Base-by-base conservation (phyloP, 2,113 vertebrate genomes). In the Geococcyx californianus region DNA sequence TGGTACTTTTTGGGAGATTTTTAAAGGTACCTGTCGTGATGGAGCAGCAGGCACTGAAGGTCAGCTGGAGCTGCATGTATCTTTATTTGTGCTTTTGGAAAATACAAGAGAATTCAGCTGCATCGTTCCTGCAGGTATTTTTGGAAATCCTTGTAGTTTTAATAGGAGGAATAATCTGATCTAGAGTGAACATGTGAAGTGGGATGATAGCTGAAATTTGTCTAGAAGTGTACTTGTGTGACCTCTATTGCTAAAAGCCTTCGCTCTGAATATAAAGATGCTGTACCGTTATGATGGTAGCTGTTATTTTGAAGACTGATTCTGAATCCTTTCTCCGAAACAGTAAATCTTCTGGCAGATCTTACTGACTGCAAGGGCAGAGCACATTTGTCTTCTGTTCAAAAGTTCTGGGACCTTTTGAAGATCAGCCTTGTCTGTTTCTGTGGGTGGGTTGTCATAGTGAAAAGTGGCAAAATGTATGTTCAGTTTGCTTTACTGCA, bases 11-110 rank as follows among this genome's bases (percentile, higher is more conserved):
- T 72, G 55, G 58, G 79, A 67, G 49, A 36, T 13, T 66, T 60
- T 56, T 38, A 40, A 72, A 81, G 69, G 60, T 54, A 5, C 5
- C 4, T 58, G 13, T 34, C 23, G 28, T 5, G 14, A 34, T 49
- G 85, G 73, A 76, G 40, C 49, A 82, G 49, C 54, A 69, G 40
- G 24, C 25, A 23, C 3, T 76, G 59, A 60, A 69, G 78, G 36
- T 69, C 70, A 60, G 16, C 64, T 79, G 75, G 25, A 60, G 29
- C 31, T 73, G 44, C 49, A 23, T 67, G 44, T 36, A 28, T 49
- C 66, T 87, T 60, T 74, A 52, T 79, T 90, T 85, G 28, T 90
- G 85, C 79, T 78, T 79, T 90, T 92, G 67, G 59, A 79, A 96
- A 73, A 76, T 51, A 47, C n/a, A 60, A 29, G 55, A 58, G 44